phyloP scores from a whole-genome alignment of 2,888 invertebrate species.

The Rhamphomyia laevipes region DNA sequence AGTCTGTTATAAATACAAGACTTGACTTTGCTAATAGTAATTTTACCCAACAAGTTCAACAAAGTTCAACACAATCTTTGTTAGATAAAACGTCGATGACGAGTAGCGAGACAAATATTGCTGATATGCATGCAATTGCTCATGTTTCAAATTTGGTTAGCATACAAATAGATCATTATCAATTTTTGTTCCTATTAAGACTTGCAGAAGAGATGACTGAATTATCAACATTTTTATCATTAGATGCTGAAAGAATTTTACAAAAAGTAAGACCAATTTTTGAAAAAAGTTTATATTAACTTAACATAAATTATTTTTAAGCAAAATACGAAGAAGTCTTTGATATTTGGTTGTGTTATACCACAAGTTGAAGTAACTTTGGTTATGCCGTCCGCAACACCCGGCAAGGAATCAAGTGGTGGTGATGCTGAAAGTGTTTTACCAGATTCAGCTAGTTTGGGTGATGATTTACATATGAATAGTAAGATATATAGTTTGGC shows the following conservation, averaged over 20 bases:
- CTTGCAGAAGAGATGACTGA: slow-evolving; percentile 71
- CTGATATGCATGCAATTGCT: slow-evolving; percentile 68
- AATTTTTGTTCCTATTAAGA: slow-evolving; percentile 77
- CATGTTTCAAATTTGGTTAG: slow-evolving; percentile 76
- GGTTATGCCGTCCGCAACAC: slow-evolving; percentile 72
- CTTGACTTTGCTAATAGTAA: slow-evolving; percentile 20
- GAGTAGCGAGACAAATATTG: slow-evolving; percentile 33
- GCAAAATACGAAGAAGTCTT: slow-evolving; percentile 36
- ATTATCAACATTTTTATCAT: slow-evolving; percentile 62
- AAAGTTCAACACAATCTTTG: slow-evolving; percentile 8
- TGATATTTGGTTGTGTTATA: slow-evolving; percentile 65
- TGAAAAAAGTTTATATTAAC: neutral
- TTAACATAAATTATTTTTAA: slow-evolving; percentile 10
- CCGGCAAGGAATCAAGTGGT: slow-evolving; percentile 75
- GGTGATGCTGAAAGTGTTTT: slow-evolving; percentile 76
- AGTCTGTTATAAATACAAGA: slow-evolving; percentile 14
- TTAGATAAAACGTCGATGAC: slow-evolving; percentile 29
- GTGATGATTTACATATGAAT: slow-evolving; percentile 56
- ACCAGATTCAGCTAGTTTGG: slow-evolving; percentile 74
- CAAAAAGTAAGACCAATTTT: slow-evolving; percentile 37
- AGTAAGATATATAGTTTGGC: slow-evolving; percentile 38
- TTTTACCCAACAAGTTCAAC: slow-evolving; percentile 18
- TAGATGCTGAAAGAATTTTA: slow-evolving; percentile 63
- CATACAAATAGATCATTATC: slow-evolving; percentile 87
- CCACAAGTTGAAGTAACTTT: slow-evolving; percentile 81